Evolutionary conservation across 2,888 invertebrate genomes (phyloP), one percentile per base, ranked within the genome.

Genomic region (Cephus rjabovi): DNA sequence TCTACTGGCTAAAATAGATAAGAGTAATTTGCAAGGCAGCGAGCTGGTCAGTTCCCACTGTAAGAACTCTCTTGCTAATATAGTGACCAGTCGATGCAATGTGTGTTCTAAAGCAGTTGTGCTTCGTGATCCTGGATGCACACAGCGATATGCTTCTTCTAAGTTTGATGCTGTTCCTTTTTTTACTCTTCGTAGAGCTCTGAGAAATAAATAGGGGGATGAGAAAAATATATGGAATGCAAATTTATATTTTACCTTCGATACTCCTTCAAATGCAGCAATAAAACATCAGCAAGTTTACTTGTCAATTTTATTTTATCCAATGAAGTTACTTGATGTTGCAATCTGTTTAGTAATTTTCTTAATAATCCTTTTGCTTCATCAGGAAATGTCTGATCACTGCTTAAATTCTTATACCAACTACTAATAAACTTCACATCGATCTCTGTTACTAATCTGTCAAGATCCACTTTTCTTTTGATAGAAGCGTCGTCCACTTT

Each of bases 21-120:
- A 92, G 4, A 95, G 89, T 40, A 95, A 89, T 88, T 94, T 94
- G 0, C 94, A 95, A 74, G 95, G 95, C 15, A 95, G 93, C 0
- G 95, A 95, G 82, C 94, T 95, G 92, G 94, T 94, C 4, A 95
- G 86, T 86, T 95, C 95, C 94, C 95, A 95, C 1, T 94, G 94
- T 1, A 95, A 91, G 40, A 95, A 93, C 85, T 95, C 95, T 83
- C 94, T 93, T 23, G 90, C 85, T 15, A 95, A 88, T 15, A 95
- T 89, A 12, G 93, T 92, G n/a, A 95, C 92, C 34, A 95, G 88
- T 79, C 94, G 92, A 84, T 94, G 93, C 2, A 94, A 92, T 80
- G 94, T 94, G 83, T 95, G 94, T 75, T 95, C 94, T 11, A 93
- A 92, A 0, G 93, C 91, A 74, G 84, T 75, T 6, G 79, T 12